Conservation (phyloP, 2,113 vertebrate species). For the Diadophis punctatus region DNA sequence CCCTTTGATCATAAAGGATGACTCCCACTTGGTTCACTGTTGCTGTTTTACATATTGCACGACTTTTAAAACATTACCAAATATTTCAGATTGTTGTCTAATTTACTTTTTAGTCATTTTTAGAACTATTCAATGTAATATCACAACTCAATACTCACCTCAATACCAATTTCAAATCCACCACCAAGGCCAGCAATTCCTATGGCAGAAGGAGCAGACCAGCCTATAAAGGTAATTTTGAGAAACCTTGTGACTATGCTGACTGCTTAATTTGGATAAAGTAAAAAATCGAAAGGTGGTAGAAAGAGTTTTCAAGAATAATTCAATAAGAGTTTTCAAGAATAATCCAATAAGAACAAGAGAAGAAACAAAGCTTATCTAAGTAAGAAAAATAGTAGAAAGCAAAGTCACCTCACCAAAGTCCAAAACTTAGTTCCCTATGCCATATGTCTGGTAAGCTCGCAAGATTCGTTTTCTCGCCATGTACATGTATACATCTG, state of each 20-base stretch:
- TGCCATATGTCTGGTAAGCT: too few species aligned
- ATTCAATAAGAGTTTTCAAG: background rate
- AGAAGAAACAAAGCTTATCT: background rate
- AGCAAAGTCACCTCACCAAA: background rate
- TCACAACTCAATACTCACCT: constrained; percentile 73
- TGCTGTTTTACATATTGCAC: background rate
- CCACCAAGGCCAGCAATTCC: constrained; percentile 95
- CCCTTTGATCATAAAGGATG: background rate
- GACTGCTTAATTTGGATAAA: background rate
- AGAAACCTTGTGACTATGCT: background rate
- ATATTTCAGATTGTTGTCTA: background rate
- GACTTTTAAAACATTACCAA: background rate
- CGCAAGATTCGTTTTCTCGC: too few species aligned
- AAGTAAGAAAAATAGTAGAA: background rate
- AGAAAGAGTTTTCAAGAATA: background rate
- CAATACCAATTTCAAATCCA: constrained; percentile 95
- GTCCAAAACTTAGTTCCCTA: background rate
- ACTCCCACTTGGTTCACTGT: background rate
- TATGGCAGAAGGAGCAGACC: constrained; percentile 96
- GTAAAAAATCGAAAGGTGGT: background rate
- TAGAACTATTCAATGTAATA: background rate
- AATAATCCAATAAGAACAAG: background rate
- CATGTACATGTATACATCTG: too few species aligned
- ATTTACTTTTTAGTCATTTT: background rate
- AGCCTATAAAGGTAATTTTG: constrained; percentile 68